Evolutionary conservation across 2,797 vertebrate genomes (phyloP), one percentile per base, ranked within the genome.

Genomic region (Serranus cabrilla): DNA sequence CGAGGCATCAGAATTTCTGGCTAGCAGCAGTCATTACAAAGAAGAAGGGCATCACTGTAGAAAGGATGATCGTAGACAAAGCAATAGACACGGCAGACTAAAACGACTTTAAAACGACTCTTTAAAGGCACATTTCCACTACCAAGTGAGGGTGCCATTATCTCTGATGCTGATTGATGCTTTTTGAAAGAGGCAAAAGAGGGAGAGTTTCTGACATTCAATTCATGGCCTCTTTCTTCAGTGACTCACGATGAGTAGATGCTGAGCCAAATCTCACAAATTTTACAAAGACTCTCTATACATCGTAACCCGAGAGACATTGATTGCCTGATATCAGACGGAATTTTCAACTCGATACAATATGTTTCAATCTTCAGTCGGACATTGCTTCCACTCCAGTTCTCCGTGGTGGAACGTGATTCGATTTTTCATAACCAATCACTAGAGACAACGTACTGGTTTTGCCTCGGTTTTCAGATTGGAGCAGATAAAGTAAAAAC

Each of bases 21-120:
- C 83, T 88, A 79, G 86, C 81, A 86, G 91, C 80, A 84, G 80
- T 89, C 84, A 84, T 87, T 80, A 85, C 70, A 81, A 67, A 88
- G 55, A 76, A 74, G 66, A 78, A 76, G 68, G 78, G 74, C 82
- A 84, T 77, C 74, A 31, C 60, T 62, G 70, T 54, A 49, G 73
- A 86, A 46, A 67, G 77, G 59, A 79, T 56, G 80, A 84, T 88
- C 69, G 60, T 52, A 83, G 87, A 84, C 82, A 78, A 88, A 87
- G 87, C 75, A 82, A 73, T 74, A 84, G 80, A 71, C 60, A 80
- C 78, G 59, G 74, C 71, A 60, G 62, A 62, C 74, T 69, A 75
- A 76, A 87, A 71, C 75, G 80, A 57, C 64, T 79, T 56, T 55
- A 56, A 34, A 67, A 55, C 27, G 64, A 67, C 67, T 83, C 71